Evolutionary conservation across 2,113 vertebrate species (phyloP).

Genomic region (Cyprinodon brontotheroides): DNA sequence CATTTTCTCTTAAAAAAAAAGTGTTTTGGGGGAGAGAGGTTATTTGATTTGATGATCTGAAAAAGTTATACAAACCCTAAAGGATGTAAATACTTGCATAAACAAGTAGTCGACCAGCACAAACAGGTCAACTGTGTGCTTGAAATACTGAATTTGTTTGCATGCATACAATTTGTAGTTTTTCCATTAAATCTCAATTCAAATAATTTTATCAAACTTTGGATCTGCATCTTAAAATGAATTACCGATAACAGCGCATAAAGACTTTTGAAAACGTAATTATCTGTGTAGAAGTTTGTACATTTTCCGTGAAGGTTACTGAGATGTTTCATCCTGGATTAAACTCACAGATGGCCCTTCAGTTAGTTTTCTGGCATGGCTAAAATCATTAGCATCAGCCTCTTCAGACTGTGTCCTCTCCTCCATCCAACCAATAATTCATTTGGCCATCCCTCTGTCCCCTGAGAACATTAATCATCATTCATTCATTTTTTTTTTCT

Average conservation of each 20-base stretch:
- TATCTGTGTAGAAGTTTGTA: neutral
- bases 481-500: slow-evolving; percentile 8
- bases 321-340: neutral
- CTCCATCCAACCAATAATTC: slow-evolving; percentile 28
- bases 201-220: too few relatives aligned
- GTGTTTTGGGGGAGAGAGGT: too few relatives aligned
- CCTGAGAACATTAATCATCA: slow-evolving; percentile 32
- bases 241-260: neutral
- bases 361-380: neutral
- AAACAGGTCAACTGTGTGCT: neutral
- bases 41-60: too few relatives aligned
- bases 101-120: neutral
- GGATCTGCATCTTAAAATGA: neutral
- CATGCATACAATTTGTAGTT: too few relatives aligned
- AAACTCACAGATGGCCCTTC: neutral
- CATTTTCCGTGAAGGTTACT: neutral
- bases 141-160: neutral
- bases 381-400: neutral
- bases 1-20: too few relatives aligned
- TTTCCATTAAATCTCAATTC: too few relatives aligned
- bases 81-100: too few relatives aligned
- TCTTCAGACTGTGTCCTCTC: slow-evolving; percentile 29
- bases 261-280: neutral
- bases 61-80: too few relatives aligned
- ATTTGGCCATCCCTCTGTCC: slow-evolving; percentile 8